Evolutionary conservation across 1,140 invertebrate species (phyloP), one percentile per base, ranked within the genome.

Genomic region (Bombus balteatus): DNA sequence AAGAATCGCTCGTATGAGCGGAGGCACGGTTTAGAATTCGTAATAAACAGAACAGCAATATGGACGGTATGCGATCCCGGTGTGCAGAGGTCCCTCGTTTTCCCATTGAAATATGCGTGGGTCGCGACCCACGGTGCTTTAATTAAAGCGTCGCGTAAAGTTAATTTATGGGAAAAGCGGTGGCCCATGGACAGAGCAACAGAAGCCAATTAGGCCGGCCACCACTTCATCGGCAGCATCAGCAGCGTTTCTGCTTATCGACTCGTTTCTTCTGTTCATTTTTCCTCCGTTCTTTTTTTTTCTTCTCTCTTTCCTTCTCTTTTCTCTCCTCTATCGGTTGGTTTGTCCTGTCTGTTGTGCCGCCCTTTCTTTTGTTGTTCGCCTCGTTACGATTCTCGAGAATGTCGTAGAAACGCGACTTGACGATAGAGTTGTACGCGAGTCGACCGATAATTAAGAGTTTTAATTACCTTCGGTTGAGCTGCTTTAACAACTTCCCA

Each of bases 191-290:
- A 88, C 53, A 89, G 86, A 86, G 88, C 90, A 92, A 86, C 87
- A 87, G 83, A 87, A 92, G 90, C 91, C 90, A 92, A 92, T 92
- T 92, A 92, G 92, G 84, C 86, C 86, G 88, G 62, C 87, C 37
- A 75, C 84, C 85, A 86, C 85, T 89, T 91, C 85, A 91, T 91
- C 86, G 66, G 71, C 77, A 65, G 72, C 80, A 76, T 28, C 80
- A 47, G 62, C 81, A 83, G 72, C 81, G 74, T 62, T 74, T 65
- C 71, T 65, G 71, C 86, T 91, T 90, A 90, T 91, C 86, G 85
- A 74, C 74, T 87, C 73, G 65, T 83, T 75, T 72, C 79, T 78
- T 87, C 47, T 53, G 1, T 28, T 13, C 43, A 32, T 18, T n/a
- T 75, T 32, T 15, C n/a, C 13, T 12, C 25, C 25, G 71, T 86